A percentile compares a stretch with the other conserved stretches of the same genome.
Conservation (phyloP, 2,797 vertebrate species). For the Macrochelys suwanniensis region DNA sequence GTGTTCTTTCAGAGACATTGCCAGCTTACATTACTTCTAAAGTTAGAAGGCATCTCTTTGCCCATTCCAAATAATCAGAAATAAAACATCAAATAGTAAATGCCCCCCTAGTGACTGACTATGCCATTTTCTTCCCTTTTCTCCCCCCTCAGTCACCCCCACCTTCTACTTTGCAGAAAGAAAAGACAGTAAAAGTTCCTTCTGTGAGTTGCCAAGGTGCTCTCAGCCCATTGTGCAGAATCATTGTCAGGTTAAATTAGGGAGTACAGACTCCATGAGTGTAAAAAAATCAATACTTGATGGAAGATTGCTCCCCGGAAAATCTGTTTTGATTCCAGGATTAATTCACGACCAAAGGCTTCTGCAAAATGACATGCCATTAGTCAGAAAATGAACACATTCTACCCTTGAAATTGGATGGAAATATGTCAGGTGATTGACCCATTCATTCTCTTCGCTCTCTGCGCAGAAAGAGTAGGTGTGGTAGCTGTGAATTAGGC, state of each 20-base stretch:
- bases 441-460: slow-evolving; percentile 92
- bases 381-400: slow-evolving; percentile 99
- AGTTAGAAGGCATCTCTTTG: slow-evolving; percentile 78
- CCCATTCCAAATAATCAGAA: slow-evolving; percentile 78
- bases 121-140: slow-evolving; percentile 72
- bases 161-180: slow-evolving; percentile 80
- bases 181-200: slow-evolving; percentile 93
- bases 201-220: slow-evolving; percentile 96
- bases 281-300: slow-evolving; percentile 99
- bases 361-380: slow-evolving; percentile 99
- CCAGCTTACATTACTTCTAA: slow-evolving; percentile 66
- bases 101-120: slow-evolving; percentile 70
- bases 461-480: slow-evolving; percentile 89
- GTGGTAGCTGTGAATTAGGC: slow-evolving; percentile 90
- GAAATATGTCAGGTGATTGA: slow-evolving; percentile 99
- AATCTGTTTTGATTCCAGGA: slow-evolving; percentile 99
- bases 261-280: slow-evolving; percentile 99
- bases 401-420: slow-evolving; percentile 99
- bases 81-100: slow-evolving; percentile 76
- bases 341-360: slow-evolving; percentile 99
- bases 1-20: slow-evolving; percentile 60
- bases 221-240: slow-evolving; percentile 98
- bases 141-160: slow-evolving; percentile 9
- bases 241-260: slow-evolving; percentile 99
- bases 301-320: slow-evolving; percentile 99